Evolutionary conservation across 2,888 invertebrate species (phyloP).

Genomic region (Brachynemurus nebulosus): DNA sequence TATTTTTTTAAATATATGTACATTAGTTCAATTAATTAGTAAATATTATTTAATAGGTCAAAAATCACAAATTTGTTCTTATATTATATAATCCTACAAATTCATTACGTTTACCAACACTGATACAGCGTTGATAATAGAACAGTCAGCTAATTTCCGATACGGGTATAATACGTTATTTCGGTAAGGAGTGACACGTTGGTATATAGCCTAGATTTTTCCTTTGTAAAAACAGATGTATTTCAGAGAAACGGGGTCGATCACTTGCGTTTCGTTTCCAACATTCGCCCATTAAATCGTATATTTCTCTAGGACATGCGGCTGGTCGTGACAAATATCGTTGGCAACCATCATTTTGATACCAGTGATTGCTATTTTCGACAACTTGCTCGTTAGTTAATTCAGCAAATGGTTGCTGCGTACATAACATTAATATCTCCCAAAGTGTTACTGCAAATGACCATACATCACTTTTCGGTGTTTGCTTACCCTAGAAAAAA

Average conservation of each 20-base stretch:
- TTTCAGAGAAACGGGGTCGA: slow-evolving; percentile 75
- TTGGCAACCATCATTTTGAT: slow-evolving; percentile 37
- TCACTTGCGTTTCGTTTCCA: slow-evolving; percentile 72
- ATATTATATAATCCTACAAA: background rate
- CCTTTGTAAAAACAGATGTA: slow-evolving; percentile 66
- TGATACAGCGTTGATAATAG: slow-evolving; percentile 3
- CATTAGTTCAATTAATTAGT: no score
- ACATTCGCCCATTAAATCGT: slow-evolving; percentile 84
- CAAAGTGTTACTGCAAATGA: slow-evolving; percentile 81
- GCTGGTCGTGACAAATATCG: slow-evolving; percentile 49
- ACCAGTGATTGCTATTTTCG: slow-evolving; percentile 35
- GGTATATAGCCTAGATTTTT: slow-evolving; percentile 55
- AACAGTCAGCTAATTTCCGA: slow-evolving; percentile 3
- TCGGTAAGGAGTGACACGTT: slow-evolving; percentile 25
- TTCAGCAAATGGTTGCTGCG: slow-evolving; percentile 66
- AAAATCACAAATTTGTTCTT: slow-evolving; percentile 2
- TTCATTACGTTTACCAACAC: background rate
- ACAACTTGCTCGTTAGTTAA: slow-evolving; percentile 74
- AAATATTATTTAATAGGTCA: slow-evolving; percentile 2
- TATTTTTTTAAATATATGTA: no score
- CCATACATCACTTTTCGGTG: slow-evolving; percentile 82
- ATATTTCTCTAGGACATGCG: slow-evolving; percentile 74
- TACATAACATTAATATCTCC: slow-evolving; percentile 73
- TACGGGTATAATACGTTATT: slow-evolving; percentile 2
- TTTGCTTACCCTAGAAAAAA: slow-evolving; percentile 62